These are phyloP conservation scores for Periophthalmodon schlosseri DNA, from an alignment of 2,113 vertebrate genomes.

Conservation along the genomic window DNA sequence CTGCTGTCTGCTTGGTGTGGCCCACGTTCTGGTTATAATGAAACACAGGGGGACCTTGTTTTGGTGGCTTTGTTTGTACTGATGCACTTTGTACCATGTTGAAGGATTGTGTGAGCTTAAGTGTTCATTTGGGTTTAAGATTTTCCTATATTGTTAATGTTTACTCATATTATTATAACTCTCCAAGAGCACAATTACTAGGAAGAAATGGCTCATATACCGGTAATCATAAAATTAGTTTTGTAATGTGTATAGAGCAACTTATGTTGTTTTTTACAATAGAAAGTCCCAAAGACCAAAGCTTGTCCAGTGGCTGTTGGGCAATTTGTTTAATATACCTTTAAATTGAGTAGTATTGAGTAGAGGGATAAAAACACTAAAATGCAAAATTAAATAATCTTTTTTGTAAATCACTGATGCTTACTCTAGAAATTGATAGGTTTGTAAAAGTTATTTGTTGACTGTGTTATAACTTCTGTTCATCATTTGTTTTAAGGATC, in stretches of 20 bases:
- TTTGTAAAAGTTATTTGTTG: neutral
- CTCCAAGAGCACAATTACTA: neutral
- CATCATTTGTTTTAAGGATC: neutral
- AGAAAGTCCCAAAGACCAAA: neutral
- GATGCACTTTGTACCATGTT: constrained; percentile 47
- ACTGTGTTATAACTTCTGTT: neutral
- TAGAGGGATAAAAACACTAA: neutral
- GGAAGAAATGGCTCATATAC: neutral
- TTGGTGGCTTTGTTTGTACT: constrained; percentile 13
- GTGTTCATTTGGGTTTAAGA: neutral
- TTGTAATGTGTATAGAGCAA: neutral
- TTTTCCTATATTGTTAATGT: neutral
- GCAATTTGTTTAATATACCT: neutral
- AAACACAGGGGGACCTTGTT: neutral
- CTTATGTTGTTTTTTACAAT: neutral
- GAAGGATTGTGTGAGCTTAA: constrained; percentile 24
- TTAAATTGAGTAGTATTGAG: no score
- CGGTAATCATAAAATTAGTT: neutral
- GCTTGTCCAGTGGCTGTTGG: neutral
- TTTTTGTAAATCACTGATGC: neutral
- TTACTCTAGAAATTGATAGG: neutral
- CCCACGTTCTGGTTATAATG: constrained; percentile 17
- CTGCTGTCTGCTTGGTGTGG: constrained; percentile 17
- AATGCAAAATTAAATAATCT: neutral
- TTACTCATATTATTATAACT: neutral